These are phyloP conservation scores for Epizoanthus rinbou DNA, from an alignment of 92 coral and sea anemone genomes.

Conservation along the genomic window DNA sequence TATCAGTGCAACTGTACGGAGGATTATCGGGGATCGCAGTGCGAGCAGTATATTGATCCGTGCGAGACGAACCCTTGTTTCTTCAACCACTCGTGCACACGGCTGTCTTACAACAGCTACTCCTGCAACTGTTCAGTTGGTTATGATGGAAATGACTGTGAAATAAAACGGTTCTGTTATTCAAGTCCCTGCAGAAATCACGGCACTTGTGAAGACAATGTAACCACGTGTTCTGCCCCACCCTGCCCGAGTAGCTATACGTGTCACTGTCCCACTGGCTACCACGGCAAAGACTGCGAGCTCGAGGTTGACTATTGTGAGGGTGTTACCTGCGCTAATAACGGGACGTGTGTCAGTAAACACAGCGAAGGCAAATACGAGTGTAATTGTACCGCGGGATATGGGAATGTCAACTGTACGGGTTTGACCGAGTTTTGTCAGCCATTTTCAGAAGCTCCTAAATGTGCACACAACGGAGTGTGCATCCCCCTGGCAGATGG, in stretches of 20 bases:
- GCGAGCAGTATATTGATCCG: constrained; percentile 67
- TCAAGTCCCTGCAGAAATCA: constrained; percentile 79
- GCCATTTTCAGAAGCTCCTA: constrained; percentile 44
- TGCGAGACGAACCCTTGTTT: constrained; percentile 63
- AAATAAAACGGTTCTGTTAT: constrained; percentile 7
- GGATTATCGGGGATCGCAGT: constrained; percentile 71
- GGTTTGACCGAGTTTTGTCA: constrained; percentile 60
- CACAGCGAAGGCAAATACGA: constrained; percentile 55
- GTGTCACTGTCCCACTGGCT: constrained; percentile 77
- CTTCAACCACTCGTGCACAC: constrained; percentile 56
- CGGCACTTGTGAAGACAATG: constrained; percentile 82
- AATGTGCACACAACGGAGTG: constrained; percentile 46
- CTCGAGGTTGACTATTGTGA: constrained; percentile 66
- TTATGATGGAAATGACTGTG: constrained; percentile 31
- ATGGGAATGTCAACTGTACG: constrained; percentile 75
- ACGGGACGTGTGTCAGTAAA: constrained; percentile 32
- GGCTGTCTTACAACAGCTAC: background rate
- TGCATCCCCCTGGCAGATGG: constrained; percentile 69
- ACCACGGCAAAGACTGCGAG: constrained; percentile 71
- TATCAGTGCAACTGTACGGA: constrained; percentile 76
- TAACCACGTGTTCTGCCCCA: constrained; percentile 18
- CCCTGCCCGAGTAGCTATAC: constrained; percentile 59
- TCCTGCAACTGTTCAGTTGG: constrained; percentile 21
- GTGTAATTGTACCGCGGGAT: constrained; percentile 82
- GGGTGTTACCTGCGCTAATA: constrained; percentile 53